phyloP scores from a whole-genome alignment of 2,888 invertebrate genomes.

The Aethes cnicana region DNA sequence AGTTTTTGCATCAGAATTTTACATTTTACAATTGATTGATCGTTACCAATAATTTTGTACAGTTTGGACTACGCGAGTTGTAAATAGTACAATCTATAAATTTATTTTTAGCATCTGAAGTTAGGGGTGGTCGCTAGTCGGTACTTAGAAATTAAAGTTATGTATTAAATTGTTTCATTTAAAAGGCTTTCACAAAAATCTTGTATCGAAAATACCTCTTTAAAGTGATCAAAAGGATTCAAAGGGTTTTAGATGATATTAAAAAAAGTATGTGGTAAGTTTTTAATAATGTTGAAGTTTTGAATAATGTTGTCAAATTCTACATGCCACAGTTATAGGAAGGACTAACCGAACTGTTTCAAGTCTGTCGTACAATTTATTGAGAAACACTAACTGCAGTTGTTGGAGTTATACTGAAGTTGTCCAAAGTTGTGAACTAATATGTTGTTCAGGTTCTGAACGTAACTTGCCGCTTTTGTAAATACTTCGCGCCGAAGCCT shows the following conservation, averaged over 20 bases:
- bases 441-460: conserved; percentile 47
- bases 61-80: conserved; percentile 56
- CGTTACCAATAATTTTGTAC: conserved; percentile 68
- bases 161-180: conserved; percentile 49
- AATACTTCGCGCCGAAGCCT: conserved; percentile 43
- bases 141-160: conserved; percentile 55
- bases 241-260: conserved; percentile 76
- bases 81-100: conserved; percentile 69
- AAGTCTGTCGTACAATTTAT: conserved; percentile 47
- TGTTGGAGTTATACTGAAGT: conserved; percentile 52
- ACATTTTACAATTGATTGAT: conserved; percentile 43
- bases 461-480: conserved; percentile 50
- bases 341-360: conserved; percentile 41
- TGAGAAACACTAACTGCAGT: conserved; percentile 31
- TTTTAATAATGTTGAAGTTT: conserved; percentile 75
- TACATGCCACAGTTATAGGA: conserved; percentile 60
- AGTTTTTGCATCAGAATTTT: conserved; percentile 56
- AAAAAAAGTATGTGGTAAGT: conserved; percentile 68
- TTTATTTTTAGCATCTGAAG: conserved; percentile 41
- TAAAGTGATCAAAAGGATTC: conserved; percentile 76
- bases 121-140: conserved; percentile 34
- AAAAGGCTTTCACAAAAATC: conserved; percentile 58
- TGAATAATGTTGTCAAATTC: conserved; percentile 70
- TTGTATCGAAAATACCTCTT: conserved; percentile 78
- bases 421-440: conserved; percentile 55